Evolutionary conservation across 2,113 vertebrate species (phyloP).

Genomic region (Sylvia atricapilla): DNA sequence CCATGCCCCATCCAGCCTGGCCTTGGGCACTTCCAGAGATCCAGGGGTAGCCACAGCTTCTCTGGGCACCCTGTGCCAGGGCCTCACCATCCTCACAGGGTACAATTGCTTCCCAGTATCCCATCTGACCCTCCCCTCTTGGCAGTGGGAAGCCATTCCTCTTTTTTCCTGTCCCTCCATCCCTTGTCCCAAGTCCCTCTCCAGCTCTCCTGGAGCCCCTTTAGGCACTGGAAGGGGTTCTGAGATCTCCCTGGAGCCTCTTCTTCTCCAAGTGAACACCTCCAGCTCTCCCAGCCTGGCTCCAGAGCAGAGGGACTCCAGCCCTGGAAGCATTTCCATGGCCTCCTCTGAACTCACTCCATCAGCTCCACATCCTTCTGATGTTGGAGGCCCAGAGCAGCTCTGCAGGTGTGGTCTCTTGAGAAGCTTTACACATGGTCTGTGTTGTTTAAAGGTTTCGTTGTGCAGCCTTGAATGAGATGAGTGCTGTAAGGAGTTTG

Average conservation of each 20-base stretch:
- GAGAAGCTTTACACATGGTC: not conserved
- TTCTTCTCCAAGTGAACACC: not conserved
- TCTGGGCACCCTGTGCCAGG: not conserved
- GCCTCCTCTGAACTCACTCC: not conserved
- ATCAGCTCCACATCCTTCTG: not conserved
- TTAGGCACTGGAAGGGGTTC: not conserved
- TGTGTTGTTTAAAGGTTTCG: not conserved
- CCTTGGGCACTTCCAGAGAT: not conserved
- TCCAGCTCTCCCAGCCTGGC: not conserved
- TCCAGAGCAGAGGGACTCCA: not conserved
- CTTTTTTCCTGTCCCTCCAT: not conserved
- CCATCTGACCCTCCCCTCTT: not conserved
- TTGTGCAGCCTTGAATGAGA: not conserved
- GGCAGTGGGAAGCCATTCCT: not conserved
- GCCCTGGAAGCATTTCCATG: not conserved
- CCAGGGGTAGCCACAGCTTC: not conserved
- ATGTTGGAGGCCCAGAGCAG: too few species aligned
- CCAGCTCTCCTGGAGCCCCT: not conserved
- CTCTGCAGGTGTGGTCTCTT: not conserved
- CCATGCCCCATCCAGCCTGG: accelerated
- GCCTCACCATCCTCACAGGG: not conserved
- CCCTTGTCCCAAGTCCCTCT: not conserved
- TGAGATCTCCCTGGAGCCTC: not conserved
- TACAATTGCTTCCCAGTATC: not conserved
- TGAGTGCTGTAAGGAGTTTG: not conserved